Base-by-base conservation (phyloP, 2,113 vertebrate species). In the Cyprinodon variegatus region DNA sequence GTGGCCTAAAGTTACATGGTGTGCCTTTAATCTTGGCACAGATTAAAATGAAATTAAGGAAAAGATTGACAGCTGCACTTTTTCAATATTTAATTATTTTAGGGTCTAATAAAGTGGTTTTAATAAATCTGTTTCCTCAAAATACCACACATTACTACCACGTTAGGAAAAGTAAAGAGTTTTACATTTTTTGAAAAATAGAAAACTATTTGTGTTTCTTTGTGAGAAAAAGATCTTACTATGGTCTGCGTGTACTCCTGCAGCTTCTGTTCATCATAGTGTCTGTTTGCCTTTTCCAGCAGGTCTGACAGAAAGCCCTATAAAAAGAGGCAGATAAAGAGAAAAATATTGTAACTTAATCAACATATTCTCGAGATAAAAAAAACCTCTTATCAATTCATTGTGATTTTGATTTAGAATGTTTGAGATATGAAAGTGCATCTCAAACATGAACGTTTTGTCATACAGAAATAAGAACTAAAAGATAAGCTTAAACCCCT, bases 161-260 rank as follows among this genome's bases (percentile, higher is more conserved):
- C 29, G 29, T 29, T 29, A 29, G 29, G 29, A 29, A 29, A 29
- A 29, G 29, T 53, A 17, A n/a, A 57, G 50, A 3, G 50, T n/a
- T 29, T 29, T 29, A 29, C 1, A 29, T 29, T 29, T 29, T 29
- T 29, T 29, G 29, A 29, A 29, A 29, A 29, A 29, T 29, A 29
- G 29, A 29, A 29, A 29, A 1, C 1, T 29, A 29, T 29, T 37
- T 29, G 67, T 2, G 5, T 61, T 38, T 0, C 36, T 36, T 45
- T 45, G 8, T 29, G 62, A 29, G 37, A 39, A 36, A 60, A 59
- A 39, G 11, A 9, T 86, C 96, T 96, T 90, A 99, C 98, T 15
- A 96, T 99, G 88, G 98, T 99, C 85, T 99, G 96, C 17, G 97
- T 98, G 92, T 99, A 99, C 89, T 99, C 98, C 22, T 95, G 94